phyloP scores from a whole-genome alignment of 2,888 invertebrate species.

The Sinodicranocentrus sp. region DNA sequence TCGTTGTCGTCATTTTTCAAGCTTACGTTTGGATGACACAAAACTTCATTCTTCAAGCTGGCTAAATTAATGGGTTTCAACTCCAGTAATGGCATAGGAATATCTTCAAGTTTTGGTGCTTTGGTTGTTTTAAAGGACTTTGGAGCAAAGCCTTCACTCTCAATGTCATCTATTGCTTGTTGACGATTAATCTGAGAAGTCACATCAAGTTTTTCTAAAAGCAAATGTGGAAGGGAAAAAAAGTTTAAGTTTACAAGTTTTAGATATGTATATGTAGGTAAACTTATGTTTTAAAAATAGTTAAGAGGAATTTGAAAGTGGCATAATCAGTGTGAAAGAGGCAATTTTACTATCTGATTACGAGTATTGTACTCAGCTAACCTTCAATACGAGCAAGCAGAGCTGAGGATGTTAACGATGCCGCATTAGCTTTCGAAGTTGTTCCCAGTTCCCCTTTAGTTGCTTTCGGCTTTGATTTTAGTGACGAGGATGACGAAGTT shows the following conservation, averaged over 20 bases:
- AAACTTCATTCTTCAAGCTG: slow-evolving; percentile 74
- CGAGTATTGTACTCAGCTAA: slow-evolving; percentile 14
- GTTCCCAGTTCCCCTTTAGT: neutral
- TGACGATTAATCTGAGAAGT: slow-evolving; percentile 71
- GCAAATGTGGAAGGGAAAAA: neutral
- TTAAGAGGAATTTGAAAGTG: too few relatives aligned
- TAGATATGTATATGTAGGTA: too few relatives aligned
- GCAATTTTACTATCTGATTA: neutral
- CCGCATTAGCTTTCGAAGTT: neutral
- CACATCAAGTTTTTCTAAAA: slow-evolving; percentile 74
- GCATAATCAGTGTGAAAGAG: too few relatives aligned
- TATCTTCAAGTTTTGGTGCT: slow-evolving; percentile 70
- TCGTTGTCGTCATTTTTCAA: neutral
- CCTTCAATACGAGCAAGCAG: slow-evolving; percentile 75
- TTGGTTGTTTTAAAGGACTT: slow-evolving; percentile 71
- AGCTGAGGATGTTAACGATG: slow-evolving; percentile 47
- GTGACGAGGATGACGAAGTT: slow-evolving; percentile 27
- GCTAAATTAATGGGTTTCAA: slow-evolving; percentile 73
- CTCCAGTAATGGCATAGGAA: slow-evolving; percentile 75
- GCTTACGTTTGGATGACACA: slow-evolving; percentile 75
- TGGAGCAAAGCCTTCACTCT: slow-evolving; percentile 73
- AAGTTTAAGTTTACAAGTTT: too few relatives aligned
- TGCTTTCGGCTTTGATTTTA: slow-evolving; percentile 3
- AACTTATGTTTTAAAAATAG: too few relatives aligned
- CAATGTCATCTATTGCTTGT: slow-evolving; percentile 74